These are phyloP conservation scores for Etheostoma nigrum DNA, from an alignment of 2,797 vertebrate genomes.

Conservation along the genomic window DNA sequence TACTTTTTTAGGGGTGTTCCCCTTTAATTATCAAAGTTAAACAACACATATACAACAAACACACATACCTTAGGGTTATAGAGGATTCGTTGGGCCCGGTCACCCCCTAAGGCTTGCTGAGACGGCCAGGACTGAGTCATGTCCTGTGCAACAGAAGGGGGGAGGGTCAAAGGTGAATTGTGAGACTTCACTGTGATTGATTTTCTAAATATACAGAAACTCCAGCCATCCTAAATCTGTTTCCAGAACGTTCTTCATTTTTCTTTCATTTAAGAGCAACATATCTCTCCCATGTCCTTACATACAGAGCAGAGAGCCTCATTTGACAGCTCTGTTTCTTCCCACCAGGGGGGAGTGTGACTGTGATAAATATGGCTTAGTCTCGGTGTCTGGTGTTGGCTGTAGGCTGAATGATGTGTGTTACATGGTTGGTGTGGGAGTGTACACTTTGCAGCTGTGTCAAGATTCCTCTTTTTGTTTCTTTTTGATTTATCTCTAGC, in stretches of 20 bases:
- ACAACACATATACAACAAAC: conserved; percentile 12
- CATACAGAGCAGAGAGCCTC: conserved; percentile 9
- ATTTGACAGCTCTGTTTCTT: conserved; percentile 27
- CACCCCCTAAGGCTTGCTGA: conserved; percentile 89
- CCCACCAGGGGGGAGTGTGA: conserved; percentile 60
- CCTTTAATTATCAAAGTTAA: conserved; percentile 16
- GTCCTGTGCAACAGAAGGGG: conserved; percentile 84
- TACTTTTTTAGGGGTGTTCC: accelerated
- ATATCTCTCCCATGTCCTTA: conserved; percentile 10
- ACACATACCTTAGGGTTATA: conserved; percentile 90
- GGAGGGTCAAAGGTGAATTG: conserved; percentile 65
- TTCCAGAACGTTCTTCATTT: conserved; percentile 14
- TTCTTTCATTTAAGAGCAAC: conserved; percentile 28
- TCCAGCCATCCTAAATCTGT: conserved; percentile 25
- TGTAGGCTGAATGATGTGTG: conserved; percentile 14
- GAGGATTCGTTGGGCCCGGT: conserved; percentile 88
- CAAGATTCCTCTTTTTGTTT: conserved; percentile 15
- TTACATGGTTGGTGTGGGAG: conserved; percentile 6
- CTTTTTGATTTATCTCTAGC: background rate
- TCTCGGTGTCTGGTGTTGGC: conserved; percentile 2
- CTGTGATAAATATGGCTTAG: conserved; percentile 13
- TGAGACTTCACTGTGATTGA: conserved; percentile 50
- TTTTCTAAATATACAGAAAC: conserved; percentile 35
- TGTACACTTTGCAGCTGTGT: conserved; percentile 2
- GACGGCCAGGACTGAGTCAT: conserved; percentile 96